Evolutionary conservation across 2,888 invertebrate species (phyloP), one percentile per base, ranked within the genome.

Genomic region (Drosophila planitibia): DNA sequence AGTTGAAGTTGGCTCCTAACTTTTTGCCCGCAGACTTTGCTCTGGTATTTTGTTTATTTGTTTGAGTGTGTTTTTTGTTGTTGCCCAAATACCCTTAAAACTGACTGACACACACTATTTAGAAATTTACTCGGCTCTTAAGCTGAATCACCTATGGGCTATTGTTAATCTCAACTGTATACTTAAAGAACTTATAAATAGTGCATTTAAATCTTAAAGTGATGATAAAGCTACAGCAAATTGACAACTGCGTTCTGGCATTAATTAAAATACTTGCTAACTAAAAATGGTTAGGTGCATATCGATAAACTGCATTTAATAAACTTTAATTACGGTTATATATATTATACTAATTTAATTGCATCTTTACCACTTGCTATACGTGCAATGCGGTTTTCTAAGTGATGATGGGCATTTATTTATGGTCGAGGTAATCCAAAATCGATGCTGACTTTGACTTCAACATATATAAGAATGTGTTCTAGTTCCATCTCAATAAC

Each of bases 11-110:
- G 39, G 62, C 67, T 63, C 37, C 58, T 74, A 83, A 77, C 64
- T 78, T 82, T 72, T 58, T 62, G 37, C 54, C 63, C 68, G 75
- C 85, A 85, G 82, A 87, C 88, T 84, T 84, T 87, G 71, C 74
- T 82, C 76, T 70, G 52, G 59, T 58, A 70, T 65, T 71, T 79
- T 83, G 67, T 81, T 76, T 81, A 63, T 70, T 73, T 76, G 67
- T 53, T 70, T 70, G 52, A 65, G 44, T 64, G 16, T 57, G 28
- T 30, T n/a, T 69, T 58, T 57, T 65, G 44, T 69, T 74, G 32
- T 47, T 70, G 49, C 19, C 32, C 41, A 44, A 22, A 39, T 19
- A n/a, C 32, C 25, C 37, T n/a, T 0, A 28, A 19, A 30, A n/a
- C 35, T 28, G 14, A 32, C 49, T 51, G 47, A 37, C 25, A 33